Conservation (phyloP, 2,888 invertebrate genomes). For the Miltochrista miniata region DNA sequence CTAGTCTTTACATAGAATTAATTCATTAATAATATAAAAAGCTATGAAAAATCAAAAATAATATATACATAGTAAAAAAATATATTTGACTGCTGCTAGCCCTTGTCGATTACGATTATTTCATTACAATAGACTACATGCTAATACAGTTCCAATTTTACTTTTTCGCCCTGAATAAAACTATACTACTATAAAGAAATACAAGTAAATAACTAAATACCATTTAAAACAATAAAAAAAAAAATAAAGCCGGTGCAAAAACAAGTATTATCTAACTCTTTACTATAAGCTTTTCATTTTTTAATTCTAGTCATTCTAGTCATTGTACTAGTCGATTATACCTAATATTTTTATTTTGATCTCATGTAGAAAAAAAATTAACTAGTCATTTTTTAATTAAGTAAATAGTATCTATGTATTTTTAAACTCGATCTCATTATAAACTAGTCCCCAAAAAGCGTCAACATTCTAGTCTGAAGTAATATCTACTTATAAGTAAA, state of each 20-base stretch:
- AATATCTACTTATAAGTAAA: neutral
- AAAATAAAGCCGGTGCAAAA: neutral
- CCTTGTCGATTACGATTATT: too few species aligned
- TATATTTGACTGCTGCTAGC: too few species aligned
- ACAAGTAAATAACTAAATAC: too few species aligned
- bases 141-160: too few species aligned
- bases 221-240: too few species aligned
- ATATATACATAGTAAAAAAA: too few species aligned
- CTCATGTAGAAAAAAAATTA: neutral
- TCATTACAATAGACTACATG: too few species aligned
- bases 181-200: too few species aligned
- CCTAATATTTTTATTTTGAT: neutral
- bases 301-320: neutral
- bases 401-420: neutral
- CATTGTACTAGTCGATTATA: neutral
- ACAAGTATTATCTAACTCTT: slow-evolving; percentile 4
- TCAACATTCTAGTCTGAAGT: neutral
- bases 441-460: neutral
- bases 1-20: too few species aligned
- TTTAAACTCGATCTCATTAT: neutral
- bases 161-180: too few species aligned
- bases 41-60: too few species aligned
- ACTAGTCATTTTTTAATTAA: neutral
- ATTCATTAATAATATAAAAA: too few species aligned
- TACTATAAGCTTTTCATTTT: neutral